phyloP scores from a whole-genome alignment of 2,888 invertebrate genomes.

The Dolomedes plantarius region DNA sequence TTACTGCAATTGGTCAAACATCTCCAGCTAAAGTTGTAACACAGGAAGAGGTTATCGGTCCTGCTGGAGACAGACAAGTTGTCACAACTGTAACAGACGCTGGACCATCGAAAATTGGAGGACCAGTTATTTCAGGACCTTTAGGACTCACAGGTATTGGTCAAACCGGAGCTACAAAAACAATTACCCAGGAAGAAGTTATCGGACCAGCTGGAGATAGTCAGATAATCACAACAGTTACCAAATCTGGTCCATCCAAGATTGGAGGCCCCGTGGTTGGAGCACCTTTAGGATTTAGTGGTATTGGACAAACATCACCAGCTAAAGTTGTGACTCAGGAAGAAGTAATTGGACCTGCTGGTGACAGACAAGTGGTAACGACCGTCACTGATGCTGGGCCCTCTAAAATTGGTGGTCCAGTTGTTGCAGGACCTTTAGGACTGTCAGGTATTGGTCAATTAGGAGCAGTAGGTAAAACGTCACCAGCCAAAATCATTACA shows the following conservation, averaged over 20 bases:
- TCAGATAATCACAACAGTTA: slow-evolving; percentile 39
- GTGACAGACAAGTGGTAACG: slow-evolving; percentile 36
- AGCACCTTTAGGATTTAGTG: not conserved
- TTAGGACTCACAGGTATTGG: slow-evolving; percentile 19
- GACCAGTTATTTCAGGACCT: slow-evolving; percentile 11
- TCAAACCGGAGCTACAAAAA: not conserved
- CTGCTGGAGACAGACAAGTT: slow-evolving; percentile 1
- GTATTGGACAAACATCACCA: slow-evolving; percentile 21
- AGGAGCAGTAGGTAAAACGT: not conserved
- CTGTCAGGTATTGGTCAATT: not conserved
- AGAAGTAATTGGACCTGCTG: slow-evolving; percentile 54
- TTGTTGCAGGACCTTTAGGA: not conserved
- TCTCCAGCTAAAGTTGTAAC: not conserved
- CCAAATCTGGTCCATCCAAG: slow-evolving; percentile 5
- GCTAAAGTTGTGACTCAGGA: slow-evolving; percentile 44
- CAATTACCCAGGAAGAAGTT: slow-evolving; percentile 33
- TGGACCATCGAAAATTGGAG: slow-evolving; percentile 31
- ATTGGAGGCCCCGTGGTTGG: not conserved
- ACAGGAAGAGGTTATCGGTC: slow-evolving; percentile 23
- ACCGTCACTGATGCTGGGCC: slow-evolving; percentile 42
- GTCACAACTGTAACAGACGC: not conserved
- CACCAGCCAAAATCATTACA: not conserved
- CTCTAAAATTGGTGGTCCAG: slow-evolving; percentile 52
- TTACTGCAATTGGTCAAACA: not conserved
- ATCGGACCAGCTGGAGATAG: slow-evolving; percentile 35